A percentile compares a stretch with the other conserved stretches of the same genome.
phyloP scores from a whole-genome alignment of 2,113 vertebrate species.

The Puffinus mauretanicus region DNA sequence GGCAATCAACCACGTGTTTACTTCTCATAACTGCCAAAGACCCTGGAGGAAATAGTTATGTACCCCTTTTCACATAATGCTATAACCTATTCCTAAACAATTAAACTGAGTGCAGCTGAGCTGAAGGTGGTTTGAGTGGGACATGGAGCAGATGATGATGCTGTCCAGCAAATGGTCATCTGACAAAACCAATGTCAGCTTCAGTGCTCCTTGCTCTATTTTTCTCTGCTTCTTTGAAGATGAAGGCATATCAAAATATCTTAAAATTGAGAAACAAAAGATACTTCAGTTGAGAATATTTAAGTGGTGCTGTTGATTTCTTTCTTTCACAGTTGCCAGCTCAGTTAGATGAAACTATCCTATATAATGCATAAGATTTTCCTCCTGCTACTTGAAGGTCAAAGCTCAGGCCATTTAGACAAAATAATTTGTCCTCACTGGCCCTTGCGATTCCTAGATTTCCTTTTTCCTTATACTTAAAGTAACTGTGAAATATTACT shows the following conservation, averaged over 20 bases:
- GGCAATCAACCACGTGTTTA: background rate
- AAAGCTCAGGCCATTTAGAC: background rate
- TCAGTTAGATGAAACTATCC: background rate
- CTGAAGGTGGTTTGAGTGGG: background rate
- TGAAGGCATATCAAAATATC: background rate
- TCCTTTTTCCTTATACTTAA: background rate
- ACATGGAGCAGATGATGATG: background rate
- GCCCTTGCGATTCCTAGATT: background rate
- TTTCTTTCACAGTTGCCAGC: background rate
- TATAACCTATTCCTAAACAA: background rate
- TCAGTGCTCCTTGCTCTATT: background rate
- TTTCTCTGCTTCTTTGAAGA: background rate
- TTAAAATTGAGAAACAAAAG: background rate
- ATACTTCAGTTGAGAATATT: background rate
- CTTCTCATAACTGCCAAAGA: background rate
- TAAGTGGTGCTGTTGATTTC: background rate
- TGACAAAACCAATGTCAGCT: background rate
- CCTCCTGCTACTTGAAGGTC: background rate
- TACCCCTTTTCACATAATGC: background rate
- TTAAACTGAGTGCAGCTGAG: background rate
- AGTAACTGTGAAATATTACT: background rate
- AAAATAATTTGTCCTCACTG: background rate
- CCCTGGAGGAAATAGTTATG: background rate
- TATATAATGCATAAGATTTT: background rate
- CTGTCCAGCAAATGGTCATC: background rate